Conservation (phyloP, 2,113 vertebrate species). For the Dryoscopus gambensis region DNA sequence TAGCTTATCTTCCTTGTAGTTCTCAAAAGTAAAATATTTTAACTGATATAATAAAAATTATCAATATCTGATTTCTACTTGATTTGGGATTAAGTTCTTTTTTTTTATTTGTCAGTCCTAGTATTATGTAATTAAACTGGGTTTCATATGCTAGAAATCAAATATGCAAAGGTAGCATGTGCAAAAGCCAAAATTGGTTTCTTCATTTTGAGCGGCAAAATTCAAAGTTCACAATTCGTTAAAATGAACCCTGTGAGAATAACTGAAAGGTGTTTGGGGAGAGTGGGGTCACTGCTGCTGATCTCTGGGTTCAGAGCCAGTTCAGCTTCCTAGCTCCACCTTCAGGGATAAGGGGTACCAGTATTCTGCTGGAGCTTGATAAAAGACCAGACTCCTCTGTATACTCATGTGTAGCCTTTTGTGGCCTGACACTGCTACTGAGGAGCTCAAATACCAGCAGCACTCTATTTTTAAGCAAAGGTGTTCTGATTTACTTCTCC, state of each 20-base stretch:
- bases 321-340: background rate
- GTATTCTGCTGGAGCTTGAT: background rate
- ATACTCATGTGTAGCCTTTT: background rate
- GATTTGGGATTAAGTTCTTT: background rate
- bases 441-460: background rate
- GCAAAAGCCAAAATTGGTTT: background rate
- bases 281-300: background rate
- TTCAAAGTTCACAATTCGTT: background rate
- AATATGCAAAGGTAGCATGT: background rate
- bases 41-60: background rate
- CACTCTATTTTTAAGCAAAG: background rate
- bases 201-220: background rate
- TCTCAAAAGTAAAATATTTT: background rate
- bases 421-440: background rate
- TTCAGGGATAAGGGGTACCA: background rate
- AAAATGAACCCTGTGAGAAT: background rate
- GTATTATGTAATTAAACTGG: background rate
- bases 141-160: background rate
- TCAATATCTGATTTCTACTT: background rate
- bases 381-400: background rate
- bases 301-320: background rate
- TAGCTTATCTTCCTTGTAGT: background rate
- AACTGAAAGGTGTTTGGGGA: background rate
- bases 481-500: background rate
- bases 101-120: background rate